Base-by-base conservation (phyloP, 2,888 invertebrate species). In the Anarsia innoxiella region DNA sequence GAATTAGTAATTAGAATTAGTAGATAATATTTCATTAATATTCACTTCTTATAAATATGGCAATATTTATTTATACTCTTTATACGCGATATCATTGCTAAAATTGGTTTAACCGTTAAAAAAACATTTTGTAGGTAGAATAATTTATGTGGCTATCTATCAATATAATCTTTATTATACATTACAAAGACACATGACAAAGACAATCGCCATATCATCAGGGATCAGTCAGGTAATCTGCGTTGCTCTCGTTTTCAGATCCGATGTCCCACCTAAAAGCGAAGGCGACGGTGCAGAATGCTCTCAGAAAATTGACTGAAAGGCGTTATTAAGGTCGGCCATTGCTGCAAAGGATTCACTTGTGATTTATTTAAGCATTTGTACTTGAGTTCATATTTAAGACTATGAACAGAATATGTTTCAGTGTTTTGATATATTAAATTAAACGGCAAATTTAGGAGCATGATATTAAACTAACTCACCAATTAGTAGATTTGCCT, bases 201-300 rank as follows among this genome's bases (percentile, higher is more conserved):
- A n/a, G n/a, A n/a, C n/a, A n/a, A n/a, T n/a, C n/a, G n/a, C n/a
- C n/a, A n/a, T 23, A 23, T 23, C 23, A 6, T 23, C 23, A 8
- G 8, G 23, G 8, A n/a, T n/a, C n/a, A n/a, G n/a, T n/a, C n/a
- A n/a, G n/a, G n/a, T n/a, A n/a, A n/a, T n/a, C n/a, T n/a, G 10
- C 4, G 16, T 26, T 30, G 12, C 27, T 12, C 31, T 38, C 23
- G 30, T 58, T 83, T 84, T 61, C 82, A 84, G 84, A 83, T 80
- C 83, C 84, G 68, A 67, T 83, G 67, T 76, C 82, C 49, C 83
- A 83, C 52, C 79, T 80, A 76, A 84, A 83, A 69, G 84, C 84
- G 77, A 84, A 83, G 65, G 83, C 82, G 74, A 84, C 83, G 55
- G 84, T 84, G 60, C 84, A 84, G 83, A 84, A 83, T 69, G 84